These are phyloP conservation scores for Anthopleura sola DNA, from an alignment of 64 coral and sea anemone species.

Conservation along the genomic window DNA sequence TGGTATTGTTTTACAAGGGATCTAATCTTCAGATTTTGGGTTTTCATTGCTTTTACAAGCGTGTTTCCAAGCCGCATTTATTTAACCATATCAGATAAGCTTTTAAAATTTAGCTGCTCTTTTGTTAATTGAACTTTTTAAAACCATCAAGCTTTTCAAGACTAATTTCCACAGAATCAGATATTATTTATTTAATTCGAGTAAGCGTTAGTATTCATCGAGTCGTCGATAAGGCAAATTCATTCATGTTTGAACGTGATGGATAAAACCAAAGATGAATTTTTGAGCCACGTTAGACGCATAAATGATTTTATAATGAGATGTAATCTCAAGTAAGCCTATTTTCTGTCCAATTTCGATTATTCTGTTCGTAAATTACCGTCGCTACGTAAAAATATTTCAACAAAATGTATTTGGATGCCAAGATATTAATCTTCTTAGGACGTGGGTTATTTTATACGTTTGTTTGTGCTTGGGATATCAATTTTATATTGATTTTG, in stretches of 20 bases:
- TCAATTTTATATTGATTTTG: background rate
- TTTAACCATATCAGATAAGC: background rate
- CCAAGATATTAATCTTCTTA: background rate
- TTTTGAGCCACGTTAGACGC: slow-evolving; percentile 17
- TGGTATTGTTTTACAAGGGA: background rate
- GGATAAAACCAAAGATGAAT: background rate
- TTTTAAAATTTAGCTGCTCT: background rate
- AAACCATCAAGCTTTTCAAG: background rate
- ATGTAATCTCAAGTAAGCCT: background rate
- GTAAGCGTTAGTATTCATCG: background rate
- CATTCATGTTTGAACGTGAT: background rate
- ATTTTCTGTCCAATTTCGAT: background rate
- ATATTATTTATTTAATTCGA: background rate
- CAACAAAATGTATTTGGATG: background rate
- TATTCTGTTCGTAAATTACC: background rate
- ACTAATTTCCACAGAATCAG: background rate
- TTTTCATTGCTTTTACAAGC: background rate
- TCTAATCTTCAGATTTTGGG: background rate
- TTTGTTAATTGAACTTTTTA: background rate
- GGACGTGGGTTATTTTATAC: background rate
- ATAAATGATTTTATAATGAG: slow-evolving; percentile 21
- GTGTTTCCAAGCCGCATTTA: background rate
- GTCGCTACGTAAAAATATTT: background rate
- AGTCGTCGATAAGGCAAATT: background rate
- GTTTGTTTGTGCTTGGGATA: background rate